Evolutionary conservation across 2,113 vertebrate species (phyloP), one percentile per base, ranked within the genome.

Genomic region (Mugil cephalus): DNA sequence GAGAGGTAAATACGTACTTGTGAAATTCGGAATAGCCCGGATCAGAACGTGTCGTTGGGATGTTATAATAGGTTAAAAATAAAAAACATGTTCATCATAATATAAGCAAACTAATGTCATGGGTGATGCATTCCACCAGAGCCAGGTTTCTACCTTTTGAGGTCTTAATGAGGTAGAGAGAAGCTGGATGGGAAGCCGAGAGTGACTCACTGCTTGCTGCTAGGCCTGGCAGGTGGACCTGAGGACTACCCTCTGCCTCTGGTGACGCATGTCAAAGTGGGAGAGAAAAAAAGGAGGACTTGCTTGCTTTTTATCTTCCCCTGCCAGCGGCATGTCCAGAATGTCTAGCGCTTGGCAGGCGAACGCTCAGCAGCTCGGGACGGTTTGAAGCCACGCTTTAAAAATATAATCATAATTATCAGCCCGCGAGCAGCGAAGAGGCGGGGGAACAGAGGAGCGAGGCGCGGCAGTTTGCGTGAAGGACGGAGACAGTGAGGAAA

Each of bases 191-290:
- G 46, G 60, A 72, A 61, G 65, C 45, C 65, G 65, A 62, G 75
- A 13, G 69, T 86, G 82, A 82, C 43, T 85, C 78, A 80, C 39
- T 58, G 71, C 68, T 68, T 50, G 69, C 72, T 69, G 66, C 62
- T 54, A 40, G 68, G 36, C 64, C 58, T 84, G 75, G 68, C 85
- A 86, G 84, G 80, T 81, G 68, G 56, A 87, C 72, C 74, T 34
- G 63, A 77, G 79, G 83, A 55, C 62, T 67, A 61, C 80, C 78
- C 86, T 87, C 73, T 17, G 51, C 62, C 73, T 15, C 55, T 45
- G 17, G 58, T 81, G 82, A 88, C 10, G 77, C 74, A 83, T 21
- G 43, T 60, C 40, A 70, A 69, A 68, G 52, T 1, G 2, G 69
- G 38, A 52, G 19, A 63, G 13, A 9, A 34, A 24, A 24, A 52